phyloP scores from a whole-genome alignment of 2,113 vertebrate genomes.

The Heterochromis multidens region DNA sequence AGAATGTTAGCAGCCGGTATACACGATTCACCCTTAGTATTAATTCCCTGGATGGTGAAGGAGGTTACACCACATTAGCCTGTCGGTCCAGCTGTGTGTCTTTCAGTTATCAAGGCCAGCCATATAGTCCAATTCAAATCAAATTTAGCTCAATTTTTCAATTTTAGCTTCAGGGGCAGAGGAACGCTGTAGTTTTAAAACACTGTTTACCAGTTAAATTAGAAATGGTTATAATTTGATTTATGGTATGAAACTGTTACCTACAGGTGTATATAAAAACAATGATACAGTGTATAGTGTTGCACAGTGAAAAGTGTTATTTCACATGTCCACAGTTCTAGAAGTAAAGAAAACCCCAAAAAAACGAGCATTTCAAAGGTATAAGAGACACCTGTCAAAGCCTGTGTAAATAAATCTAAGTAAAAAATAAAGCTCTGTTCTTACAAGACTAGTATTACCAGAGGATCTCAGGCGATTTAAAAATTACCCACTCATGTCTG shows the following conservation, averaged over 20 bases:
- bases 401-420: not conserved
- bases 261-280: not conserved
- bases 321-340: not conserved
- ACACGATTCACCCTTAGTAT: not conserved
- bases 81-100: not conserved
- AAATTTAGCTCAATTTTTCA: too few species aligned
- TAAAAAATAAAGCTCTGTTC: not conserved
- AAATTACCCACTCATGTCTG: not conserved
- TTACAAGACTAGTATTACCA: not conserved
- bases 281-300: rapidly evolving
- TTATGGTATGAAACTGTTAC: not conserved
- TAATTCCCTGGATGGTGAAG: constrained; percentile 3
- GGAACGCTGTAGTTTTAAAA: not conserved
- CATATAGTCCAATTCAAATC: not conserved
- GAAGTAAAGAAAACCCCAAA: not conserved
- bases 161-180: not conserved
- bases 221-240: not conserved
- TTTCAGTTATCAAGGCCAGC: not conserved
- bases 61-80: constrained; percentile 16
- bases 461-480: not conserved
- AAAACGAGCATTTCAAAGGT: not conserved
- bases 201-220: not conserved
- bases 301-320: not conserved
- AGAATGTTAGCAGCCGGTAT: not conserved
- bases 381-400: not conserved